Evolutionary conservation across 2,113 vertebrate genomes (phyloP).

Genomic region (Ascaphus truei): DNA sequence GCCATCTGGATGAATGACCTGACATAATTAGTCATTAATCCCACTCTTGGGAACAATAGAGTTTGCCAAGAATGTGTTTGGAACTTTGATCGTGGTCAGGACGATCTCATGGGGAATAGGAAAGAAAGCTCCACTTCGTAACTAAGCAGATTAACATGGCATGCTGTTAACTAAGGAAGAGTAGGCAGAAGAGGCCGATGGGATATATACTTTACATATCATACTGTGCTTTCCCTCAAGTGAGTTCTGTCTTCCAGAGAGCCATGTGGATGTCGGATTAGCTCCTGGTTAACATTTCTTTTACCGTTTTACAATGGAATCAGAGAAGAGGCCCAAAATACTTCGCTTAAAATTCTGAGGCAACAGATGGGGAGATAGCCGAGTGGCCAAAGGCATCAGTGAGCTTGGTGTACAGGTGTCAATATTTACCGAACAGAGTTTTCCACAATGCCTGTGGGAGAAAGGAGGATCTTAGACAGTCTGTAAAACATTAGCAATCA

Average conservation of each 20-base stretch:
- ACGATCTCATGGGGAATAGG: constrained; percentile 74
- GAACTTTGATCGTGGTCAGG: constrained; percentile 81
- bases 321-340: constrained; percentile 66
- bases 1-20: constrained; percentile 98
- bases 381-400: constrained; percentile 61
- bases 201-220: constrained; percentile 69
- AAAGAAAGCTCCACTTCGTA: constrained; percentile 71
- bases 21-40: constrained; percentile 98
- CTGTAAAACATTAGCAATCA: constrained; percentile 74
- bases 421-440: constrained; percentile 78
- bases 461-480: constrained; percentile 63
- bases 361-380: constrained; percentile 80
- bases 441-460: constrained; percentile 59
- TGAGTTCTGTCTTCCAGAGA: constrained; percentile 54
- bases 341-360: constrained; percentile 71
- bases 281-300: constrained; percentile 59
- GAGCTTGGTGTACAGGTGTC: constrained; percentile 81
- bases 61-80: constrained; percentile 76
- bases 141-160: constrained; percentile 91
- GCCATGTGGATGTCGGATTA: constrained; percentile 74
- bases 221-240: constrained; percentile 59
- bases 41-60: constrained; percentile 85
- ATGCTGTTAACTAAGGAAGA: constrained; percentile 80
- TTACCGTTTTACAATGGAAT: constrained; percentile 68
- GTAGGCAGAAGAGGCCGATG: constrained; percentile 65